Base-by-base conservation (phyloP, 2,888 invertebrate species). In the Sarcophaga subvicina region DNA sequence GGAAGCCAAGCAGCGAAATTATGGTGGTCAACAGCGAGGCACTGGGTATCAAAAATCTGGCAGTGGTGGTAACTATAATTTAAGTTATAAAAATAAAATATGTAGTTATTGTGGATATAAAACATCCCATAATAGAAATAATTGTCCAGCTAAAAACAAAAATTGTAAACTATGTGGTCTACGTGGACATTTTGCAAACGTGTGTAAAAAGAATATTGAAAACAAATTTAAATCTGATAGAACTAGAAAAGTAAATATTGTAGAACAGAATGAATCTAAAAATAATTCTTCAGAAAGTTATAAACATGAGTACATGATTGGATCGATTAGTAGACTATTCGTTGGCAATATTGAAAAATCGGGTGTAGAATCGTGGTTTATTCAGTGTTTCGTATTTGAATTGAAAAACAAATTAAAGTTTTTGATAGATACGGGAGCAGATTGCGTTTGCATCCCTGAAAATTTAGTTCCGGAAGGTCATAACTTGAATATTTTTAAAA, bases 381-480 rank as follows among this genome's bases (percentile, higher is more conserved):
- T 17, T 12, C 37, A 37, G 37, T 60, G 69, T 27, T 20, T 45
- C 4, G 62, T 79, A 4, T 10, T 8, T 11, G 78, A 69, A 47
- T 25, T 69, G 17, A 54, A 47, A 4, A 63, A 5, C 20, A 20
- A 60, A 12, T 11, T 79, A 27, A 60, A 62, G n/a, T 70, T 70
- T 79, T 22, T 79, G 20, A n/a, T 77, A 22, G 77, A 77, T 20
- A 77, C 67, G 17, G 77, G 67, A 27, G 77, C 77, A 59, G 77
- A 77, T 22, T 67, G 77, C 17, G 49, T 77, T 8, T 67, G 77
- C 59, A 37, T 67, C n/a, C 67, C 77, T 11, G 3, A 2, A 37
- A 17, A 59, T n/a, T 59, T 67, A 5, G 20, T 12, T 54, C 5
- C 25, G 25, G 49, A 10, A 22, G 27, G 11, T 27, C 27, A 60